phyloP scores from a whole-genome alignment of 2,113 vertebrate species.

The Lagopus muta region DNA sequence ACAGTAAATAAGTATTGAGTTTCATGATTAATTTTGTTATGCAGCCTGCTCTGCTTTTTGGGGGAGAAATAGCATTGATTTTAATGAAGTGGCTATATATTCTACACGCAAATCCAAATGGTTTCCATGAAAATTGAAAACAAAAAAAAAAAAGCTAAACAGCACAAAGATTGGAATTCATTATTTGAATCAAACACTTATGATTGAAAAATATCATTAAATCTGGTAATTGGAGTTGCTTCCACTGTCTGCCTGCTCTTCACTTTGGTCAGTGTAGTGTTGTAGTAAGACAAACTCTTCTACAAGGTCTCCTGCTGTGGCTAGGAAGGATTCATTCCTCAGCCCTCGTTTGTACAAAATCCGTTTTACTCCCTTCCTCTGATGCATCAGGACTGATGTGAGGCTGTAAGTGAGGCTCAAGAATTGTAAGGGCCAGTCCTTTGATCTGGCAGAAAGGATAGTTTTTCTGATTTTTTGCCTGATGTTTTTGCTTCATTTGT shows the following conservation, averaged over 20 bases:
- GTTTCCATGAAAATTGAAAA: neutral
- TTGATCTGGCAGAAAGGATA: neutral
- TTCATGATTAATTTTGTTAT: neutral
- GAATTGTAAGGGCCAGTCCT: neutral
- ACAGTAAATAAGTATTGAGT: neutral
- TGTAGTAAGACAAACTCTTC: neutral
- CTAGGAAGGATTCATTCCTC: neutral
- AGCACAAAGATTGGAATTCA: neutral
- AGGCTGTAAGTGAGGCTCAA: neutral
- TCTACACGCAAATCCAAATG: neutral
- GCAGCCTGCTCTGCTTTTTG: neutral
- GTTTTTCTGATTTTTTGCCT: neutral
- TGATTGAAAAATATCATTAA: neutral
- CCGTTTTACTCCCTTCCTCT: neutral
- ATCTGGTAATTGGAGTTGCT: neutral
- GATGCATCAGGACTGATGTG: neutral
- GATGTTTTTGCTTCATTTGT: neutral
- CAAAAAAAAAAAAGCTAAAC: neutral
- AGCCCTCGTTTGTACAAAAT: neutral
- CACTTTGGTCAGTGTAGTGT: neutral
- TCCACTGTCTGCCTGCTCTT: neutral
- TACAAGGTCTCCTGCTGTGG: neutral
- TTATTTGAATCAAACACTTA: neutral
- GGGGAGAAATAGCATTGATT: neutral
- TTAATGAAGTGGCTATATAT: neutral